Percentiles rank a stretch among this genome's conserved stretches.
These are phyloP conservation scores for Drosophila fulvimacula DNA, from an alignment of 2,888 invertebrate species.

Conservation along the genomic window DNA sequence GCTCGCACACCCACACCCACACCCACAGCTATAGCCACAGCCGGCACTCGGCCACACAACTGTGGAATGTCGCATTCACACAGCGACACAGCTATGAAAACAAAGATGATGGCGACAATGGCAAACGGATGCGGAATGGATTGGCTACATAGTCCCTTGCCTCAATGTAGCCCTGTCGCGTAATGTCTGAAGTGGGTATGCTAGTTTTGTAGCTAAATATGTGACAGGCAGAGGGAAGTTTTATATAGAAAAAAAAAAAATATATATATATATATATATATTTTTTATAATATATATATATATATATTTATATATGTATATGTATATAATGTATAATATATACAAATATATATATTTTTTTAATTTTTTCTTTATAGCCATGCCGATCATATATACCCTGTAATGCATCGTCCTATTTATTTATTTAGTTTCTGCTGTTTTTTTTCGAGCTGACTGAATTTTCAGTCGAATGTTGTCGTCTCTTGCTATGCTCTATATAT, in stretches of 20 bases:
- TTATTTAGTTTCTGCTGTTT: slow-evolving; percentile 66
- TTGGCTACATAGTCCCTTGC: slow-evolving; percentile 16
- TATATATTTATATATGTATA: too few species aligned
- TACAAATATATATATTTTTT: too few species aligned
- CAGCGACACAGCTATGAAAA: slow-evolving; percentile 52
- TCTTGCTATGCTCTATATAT: slow-evolving; percentile 9
- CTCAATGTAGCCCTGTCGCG: slow-evolving; percentile 4
- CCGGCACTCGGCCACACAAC: slow-evolving; percentile 12
- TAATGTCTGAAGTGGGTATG: neutral
- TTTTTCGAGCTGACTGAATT: slow-evolving; percentile 47
- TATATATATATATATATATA: too few species aligned
- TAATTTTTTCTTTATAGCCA: too few species aligned
- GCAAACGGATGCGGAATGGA: slow-evolving; percentile 36
- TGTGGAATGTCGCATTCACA: slow-evolving; percentile 55
- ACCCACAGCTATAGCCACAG: too few species aligned
- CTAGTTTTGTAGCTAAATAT: neutral
- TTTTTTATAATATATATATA: too few species aligned
- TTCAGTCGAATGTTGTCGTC: slow-evolving; percentile 42
- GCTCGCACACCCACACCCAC: slow-evolving; percentile 17
- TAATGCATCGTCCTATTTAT: slow-evolving; percentile 69
- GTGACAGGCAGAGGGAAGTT: neutral
- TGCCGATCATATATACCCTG: slow-evolving; percentile 1
- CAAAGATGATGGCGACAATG: slow-evolving; percentile 52
- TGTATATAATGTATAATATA: too few species aligned
- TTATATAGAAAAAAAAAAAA: neutral